A percentile compares a stretch with the other conserved stretches of the same genome.
Evolutionary conservation across 2,797 vertebrate species (phyloP).

Genomic region (Carapus acus): DNA sequence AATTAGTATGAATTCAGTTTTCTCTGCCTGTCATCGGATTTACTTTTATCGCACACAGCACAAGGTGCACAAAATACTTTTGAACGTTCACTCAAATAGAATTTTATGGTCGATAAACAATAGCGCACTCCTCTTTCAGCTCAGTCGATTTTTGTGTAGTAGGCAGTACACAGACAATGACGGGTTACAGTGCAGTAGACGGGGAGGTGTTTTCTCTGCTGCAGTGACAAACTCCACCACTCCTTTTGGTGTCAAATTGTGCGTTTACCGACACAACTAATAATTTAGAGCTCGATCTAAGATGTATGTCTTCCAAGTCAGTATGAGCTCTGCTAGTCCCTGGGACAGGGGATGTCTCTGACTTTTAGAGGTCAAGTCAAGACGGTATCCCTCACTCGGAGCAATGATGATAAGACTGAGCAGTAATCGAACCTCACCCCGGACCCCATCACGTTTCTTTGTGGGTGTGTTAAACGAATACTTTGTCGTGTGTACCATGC

Average conservation of each 20-base stretch:
- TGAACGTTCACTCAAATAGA: background rate
- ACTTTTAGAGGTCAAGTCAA: slow-evolving; percentile 49
- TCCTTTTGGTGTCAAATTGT: slow-evolving; percentile 1
- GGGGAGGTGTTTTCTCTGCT: too few species aligned
- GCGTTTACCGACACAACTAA: slow-evolving; percentile 18
- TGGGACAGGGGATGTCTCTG: slow-evolving; percentile 47
- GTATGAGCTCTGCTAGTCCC: slow-evolving; percentile 22
- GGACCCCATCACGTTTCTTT: slow-evolving; percentile 10
- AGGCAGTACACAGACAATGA: background rate
- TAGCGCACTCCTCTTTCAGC: background rate
- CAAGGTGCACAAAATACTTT: background rate
- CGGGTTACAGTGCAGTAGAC: too few species aligned
- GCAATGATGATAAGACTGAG: slow-evolving; percentile 10
- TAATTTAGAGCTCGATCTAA: slow-evolving; percentile 9
- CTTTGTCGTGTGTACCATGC: background rate
- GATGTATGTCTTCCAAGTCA: slow-evolving; percentile 18
- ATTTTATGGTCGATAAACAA: too few species aligned
- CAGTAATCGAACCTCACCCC: slow-evolving; percentile 12
- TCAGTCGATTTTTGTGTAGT: background rate
- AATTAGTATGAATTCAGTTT: background rate
- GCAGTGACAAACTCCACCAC: background rate
- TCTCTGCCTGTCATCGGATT: too few species aligned
- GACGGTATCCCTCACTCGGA: slow-evolving; percentile 8
- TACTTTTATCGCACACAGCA: background rate
- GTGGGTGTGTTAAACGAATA: too few species aligned